These are phyloP conservation scores for Corella eumyota DNA, from an alignment of 23 tunicate species.

Conservation along the genomic window DNA sequence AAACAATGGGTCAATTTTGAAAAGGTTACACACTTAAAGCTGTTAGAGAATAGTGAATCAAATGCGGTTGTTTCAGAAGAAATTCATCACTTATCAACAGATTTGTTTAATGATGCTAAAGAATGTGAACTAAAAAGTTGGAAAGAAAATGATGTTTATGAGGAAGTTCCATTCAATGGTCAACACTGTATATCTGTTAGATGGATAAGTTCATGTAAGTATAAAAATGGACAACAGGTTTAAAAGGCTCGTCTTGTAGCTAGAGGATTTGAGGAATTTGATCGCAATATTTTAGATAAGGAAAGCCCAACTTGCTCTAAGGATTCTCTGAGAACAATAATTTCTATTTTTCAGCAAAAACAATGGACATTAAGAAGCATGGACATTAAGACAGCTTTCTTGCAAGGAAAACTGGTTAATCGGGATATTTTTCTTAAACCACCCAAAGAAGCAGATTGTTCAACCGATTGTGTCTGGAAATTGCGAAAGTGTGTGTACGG, in stretches of 20 bases:
- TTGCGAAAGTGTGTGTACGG: constrained; percentile 5
- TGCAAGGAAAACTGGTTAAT: no score
- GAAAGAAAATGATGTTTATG: not conserved
- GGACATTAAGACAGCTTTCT: constrained; percentile 4
- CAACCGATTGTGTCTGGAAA: no score
- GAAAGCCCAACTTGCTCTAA: constrained; percentile 11
- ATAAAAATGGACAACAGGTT: no score
- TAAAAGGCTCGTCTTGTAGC: no score
- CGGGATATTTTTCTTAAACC: constrained; percentile 5
- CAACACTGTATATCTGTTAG: no score
- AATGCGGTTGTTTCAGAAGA: constrained; percentile 1
- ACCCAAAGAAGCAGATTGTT: not conserved
- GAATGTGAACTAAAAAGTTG: constrained; percentile 5
- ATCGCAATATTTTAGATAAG: not conserved
- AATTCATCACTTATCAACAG: not conserved
- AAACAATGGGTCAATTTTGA: constrained; percentile 1
- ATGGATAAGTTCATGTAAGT: no score
- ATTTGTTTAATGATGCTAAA: not conserved
- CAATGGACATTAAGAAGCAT: not conserved
- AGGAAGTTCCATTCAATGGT: no score
- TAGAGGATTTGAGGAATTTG: not conserved
- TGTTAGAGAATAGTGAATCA: no score
- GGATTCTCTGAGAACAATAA: not conserved
- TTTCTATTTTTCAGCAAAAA: not conserved
- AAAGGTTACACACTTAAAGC: not conserved